phyloP scores from a whole-genome alignment of 1,140 invertebrate species.

The Zaprionus davidi region DNA sequence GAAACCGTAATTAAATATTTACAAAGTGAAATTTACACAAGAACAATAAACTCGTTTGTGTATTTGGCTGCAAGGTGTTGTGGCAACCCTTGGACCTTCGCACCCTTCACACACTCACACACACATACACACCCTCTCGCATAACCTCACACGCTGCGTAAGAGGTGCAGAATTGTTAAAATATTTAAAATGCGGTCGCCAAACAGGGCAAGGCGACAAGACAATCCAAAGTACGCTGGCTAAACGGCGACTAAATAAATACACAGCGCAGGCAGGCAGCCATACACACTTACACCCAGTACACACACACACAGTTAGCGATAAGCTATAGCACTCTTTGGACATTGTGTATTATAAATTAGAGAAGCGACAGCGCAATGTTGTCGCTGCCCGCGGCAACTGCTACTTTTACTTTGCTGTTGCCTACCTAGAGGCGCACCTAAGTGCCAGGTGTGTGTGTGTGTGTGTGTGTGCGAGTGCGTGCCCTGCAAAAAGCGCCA shows the following conservation, averaged over 20 bases:
- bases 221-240: constrained; percentile 17
- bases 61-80: neutral
- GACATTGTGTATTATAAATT: constrained; percentile 62
- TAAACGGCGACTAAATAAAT: constrained; percentile 45
- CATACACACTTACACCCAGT: constrained; percentile 8
- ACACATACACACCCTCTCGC: neutral
- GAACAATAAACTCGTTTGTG: constrained; percentile 58
- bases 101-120: neutral
- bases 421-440: constrained; percentile 43
- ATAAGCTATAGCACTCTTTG: constrained; percentile 41
- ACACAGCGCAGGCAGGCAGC: constrained; percentile 4
- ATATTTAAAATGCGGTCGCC: constrained; percentile 61
- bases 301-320: constrained; percentile 12
- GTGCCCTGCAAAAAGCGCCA: constrained; percentile 55
- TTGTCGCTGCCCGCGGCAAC: constrained; percentile 31
- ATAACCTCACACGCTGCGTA: neutral
- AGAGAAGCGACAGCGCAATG: constrained; percentile 38
- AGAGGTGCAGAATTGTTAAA: constrained; percentile 70
- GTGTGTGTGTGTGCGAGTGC: neutral
- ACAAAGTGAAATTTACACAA: constrained; percentile 48
- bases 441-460: constrained; percentile 7
- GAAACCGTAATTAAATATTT: constrained; percentile 72
- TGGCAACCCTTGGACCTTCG: neutral
- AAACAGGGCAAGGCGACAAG: constrained; percentile 28
- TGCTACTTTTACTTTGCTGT: constrained; percentile 32